Percentiles rank a stretch among this genome's conserved stretches.
Conservation (phyloP, 2,797 vertebrate genomes). For the Manis pentadactyla region DNA sequence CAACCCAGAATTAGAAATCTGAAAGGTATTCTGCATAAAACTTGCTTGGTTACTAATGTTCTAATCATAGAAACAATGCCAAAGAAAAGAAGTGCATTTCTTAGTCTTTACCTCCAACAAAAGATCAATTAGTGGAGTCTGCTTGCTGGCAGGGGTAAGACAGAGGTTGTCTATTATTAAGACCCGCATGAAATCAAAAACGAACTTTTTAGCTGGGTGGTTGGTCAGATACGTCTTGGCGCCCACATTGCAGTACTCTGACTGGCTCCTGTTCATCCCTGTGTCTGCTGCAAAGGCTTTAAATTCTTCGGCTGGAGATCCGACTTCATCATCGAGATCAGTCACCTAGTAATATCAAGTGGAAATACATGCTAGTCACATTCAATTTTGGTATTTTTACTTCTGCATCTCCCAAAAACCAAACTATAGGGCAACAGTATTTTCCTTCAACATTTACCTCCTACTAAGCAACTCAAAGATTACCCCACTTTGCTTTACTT, state of each 20-base stretch:
- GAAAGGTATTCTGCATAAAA: neutral
- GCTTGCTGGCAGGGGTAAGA: constrained; percentile 96
- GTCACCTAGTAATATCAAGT: constrained; percentile 89
- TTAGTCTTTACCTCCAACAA: constrained; percentile 93
- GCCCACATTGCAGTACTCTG: constrained; percentile 98
- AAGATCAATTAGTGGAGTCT: constrained; percentile 97
- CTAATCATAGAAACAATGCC: neutral
- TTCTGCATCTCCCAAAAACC: neutral
- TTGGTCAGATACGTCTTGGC: constrained; percentile 97
- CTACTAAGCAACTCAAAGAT: neutral
- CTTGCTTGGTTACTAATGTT: neutral
- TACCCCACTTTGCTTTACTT: neutral
- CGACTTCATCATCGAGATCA: constrained; percentile 96
- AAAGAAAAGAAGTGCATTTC: neutral
- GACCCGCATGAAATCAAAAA: constrained; percentile 99
- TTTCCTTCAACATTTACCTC: neutral
- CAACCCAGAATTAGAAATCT: neutral
- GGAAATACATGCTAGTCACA: neutral
- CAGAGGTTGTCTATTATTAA: constrained; percentile 99
- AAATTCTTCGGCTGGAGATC: constrained; percentile 98
- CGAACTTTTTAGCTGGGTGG: constrained; percentile 98
- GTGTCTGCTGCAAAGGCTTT: constrained; percentile 95
- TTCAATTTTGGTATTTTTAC: neutral
- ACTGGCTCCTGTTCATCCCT: constrained; percentile 99
- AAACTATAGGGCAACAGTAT: neutral